Base-by-base conservation (phyloP, 2,888 invertebrate species). In the Timema podura region DNA sequence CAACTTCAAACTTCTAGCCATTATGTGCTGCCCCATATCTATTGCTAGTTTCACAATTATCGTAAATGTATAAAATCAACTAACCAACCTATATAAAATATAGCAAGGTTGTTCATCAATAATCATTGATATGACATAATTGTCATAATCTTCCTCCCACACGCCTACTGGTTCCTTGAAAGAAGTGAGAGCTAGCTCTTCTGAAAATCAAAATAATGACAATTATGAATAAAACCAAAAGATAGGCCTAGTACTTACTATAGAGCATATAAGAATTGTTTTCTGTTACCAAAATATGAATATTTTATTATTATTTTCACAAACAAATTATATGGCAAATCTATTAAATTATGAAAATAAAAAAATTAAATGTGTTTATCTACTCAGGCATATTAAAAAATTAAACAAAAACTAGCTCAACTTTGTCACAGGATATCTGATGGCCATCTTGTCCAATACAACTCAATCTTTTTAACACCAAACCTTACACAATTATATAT, bases 111-210 rank as follows among this genome's bases (percentile, higher is more conserved):
- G 88, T 79, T 90, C 89, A 76, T 90, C 90, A 75, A 91, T 88
- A 67, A 94, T 83, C 72, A 93, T 79, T 0, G 89, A 86, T 65
- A 86, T 83, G 65, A 95, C 84, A 80, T 89, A 85, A 79, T 88
- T 89, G 78, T 93, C 91, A 79, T 90, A 95, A 80, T 95, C 95
- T 74, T 91, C 89, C 76, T 95, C 92, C 95, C 95, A 95, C 57
- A n/a, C 57, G 72, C 89, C 87, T 75, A 88, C 88, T 11, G 87
- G 85, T 73, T 90, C 87, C 70, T 88, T 85, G 70, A 88, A 86
- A 71, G 87, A 86, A 16, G 89, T 84, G 72, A 93, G 84, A 16
- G 83, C 82, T 61, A 95, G 81, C 82, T 93, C 89, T 82, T 95
- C 95, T 95, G 82, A 70, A 85, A 81, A 73, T 73, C 57, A 70